Evolutionary conservation across 2,888 invertebrate species (phyloP).

Genomic region (Trissoscelio sp.): DNA sequence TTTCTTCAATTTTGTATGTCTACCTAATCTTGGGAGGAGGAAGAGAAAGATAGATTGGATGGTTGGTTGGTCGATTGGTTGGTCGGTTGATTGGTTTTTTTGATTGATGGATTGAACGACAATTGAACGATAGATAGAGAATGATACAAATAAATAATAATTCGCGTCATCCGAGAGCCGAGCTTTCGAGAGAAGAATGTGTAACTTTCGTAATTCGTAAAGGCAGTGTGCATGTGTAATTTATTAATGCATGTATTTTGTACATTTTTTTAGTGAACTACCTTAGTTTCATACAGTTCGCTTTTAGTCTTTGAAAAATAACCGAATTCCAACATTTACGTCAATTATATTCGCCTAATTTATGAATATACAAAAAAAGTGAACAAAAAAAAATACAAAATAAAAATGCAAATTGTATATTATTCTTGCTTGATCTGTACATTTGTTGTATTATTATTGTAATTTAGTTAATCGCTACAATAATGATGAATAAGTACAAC

Average conservation of each 20-base stretch:
- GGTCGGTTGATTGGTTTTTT: too few relatives aligned
- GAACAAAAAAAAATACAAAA: constrained; percentile 1
- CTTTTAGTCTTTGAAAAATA: constrained; percentile 48
- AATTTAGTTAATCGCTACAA: constrained; percentile 58
- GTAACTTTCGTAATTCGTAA: constrained; percentile 76
- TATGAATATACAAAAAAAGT: constrained; percentile 2
- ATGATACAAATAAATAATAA: constrained; percentile 38
- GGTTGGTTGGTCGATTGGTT: neutral
- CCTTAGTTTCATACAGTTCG: constrained; percentile 69
- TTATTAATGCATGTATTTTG: constrained; percentile 76
- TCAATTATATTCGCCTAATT: constrained; percentile 53
- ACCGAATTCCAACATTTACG: constrained; percentile 16
- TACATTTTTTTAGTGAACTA: constrained; percentile 68
- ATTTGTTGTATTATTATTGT: constrained; percentile 63
- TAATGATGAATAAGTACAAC: constrained; percentile 64
- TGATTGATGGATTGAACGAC: too few relatives aligned
- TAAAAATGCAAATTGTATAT: constrained; percentile 53
- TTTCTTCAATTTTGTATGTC: constrained; percentile 69
- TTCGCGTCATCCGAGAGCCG: constrained; percentile 64
- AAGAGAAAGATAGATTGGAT: constrained; percentile 7
- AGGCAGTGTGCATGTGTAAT: constrained; percentile 78
- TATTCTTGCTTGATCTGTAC: constrained; percentile 63
- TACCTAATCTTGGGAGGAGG: constrained; percentile 60
- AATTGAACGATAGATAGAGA: constrained; percentile 20
- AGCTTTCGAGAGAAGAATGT: constrained; percentile 55